Evolutionary conservation across 1,140 invertebrate genomes (phyloP), one percentile per base, ranked within the genome.

Genomic region (Drosophila chauvacae): DNA sequence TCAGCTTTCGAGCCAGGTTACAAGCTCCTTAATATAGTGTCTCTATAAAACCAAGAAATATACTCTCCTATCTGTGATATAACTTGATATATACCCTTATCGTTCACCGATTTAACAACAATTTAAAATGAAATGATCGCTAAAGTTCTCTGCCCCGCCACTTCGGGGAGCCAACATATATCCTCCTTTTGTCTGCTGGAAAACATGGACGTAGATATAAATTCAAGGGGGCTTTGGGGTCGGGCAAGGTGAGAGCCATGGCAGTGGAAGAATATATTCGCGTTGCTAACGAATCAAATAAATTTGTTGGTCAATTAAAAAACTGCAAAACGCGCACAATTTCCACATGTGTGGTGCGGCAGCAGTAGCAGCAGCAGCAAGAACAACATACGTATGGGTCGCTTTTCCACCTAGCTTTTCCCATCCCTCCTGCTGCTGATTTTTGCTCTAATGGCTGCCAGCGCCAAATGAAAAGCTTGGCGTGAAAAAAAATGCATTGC

Each of bases 271-370:
- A 61, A 77, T 72, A 81, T 68, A 70, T 71, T 75, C 75, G 80
- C 76, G 82, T 77, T 81, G 81, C 81, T 90, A 90, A 90, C 85
- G 85, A 90, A 90, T 90, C 85, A 90, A 90, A 90, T 90, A 90
- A 90, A 90, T 90, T 90, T 90, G 85, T 90, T 90, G 85, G 85
- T 90, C 85, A 90, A 90, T 90, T 90, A 90, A 90, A 90, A 90
- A 90, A 90, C 85, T 90, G 85, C 85, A 90, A 90, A 90, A 90
- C 85, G 85, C 85, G 85, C 85, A 90, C 74, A 90, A 90, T 90
- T 90, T 90, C 85, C 85, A 90, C 85, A 90, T 90, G 85, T 90
- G 85, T 79, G 47, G 45, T 47, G 50, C 50, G 74, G 81, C 80
- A 82, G 68, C 78, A 77, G 68, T 3, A 23, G 50, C 50, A 70